Evolutionary conservation across 2,113 vertebrate genomes (phyloP), one percentile per base, ranked within the genome.

Genomic region (Forbesichthys agassizii): DNA sequence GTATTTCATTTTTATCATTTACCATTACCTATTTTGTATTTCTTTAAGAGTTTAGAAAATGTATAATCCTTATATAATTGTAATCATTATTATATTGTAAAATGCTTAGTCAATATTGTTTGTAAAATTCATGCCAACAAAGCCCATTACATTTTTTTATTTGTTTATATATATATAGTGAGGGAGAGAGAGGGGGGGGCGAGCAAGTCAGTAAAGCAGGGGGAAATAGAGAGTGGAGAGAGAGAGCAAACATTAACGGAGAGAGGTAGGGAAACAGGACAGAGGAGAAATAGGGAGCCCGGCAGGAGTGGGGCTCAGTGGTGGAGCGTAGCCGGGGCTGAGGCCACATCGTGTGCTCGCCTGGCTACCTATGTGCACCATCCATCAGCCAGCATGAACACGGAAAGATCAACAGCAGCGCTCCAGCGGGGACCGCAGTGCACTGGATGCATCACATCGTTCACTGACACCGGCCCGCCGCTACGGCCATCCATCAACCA

Each of bases 361-460:
- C 82, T 91, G 79, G 86, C 80, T 88, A 79, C 71, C 77, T 64
- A 71, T 52, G 77, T 33, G 47, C 60, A 46, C 80, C 79, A 88
- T 90, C 77, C 84, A 82, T 90, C 90, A 89, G 78, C 58, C 1
- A 79, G 64, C 61, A 83, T 27, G 83, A 88, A 86, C 75, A 81
- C 84, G 77, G 83, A 84, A 87, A 86, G 75, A 81, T 82, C 76
- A 89, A 89, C 86, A 88, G 71, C 81, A 83, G 79, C 18, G 82
- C 64, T 69, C 77, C 85, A 78, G 60, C 77, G 64, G 83, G 71
- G 84, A 85, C 75, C 76, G 65, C 67, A 81, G 72, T 73, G 67
- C 67, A 69, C 68, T 11, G 14, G 33, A 66, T 60, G 36, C 68
- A 60, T 75, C 67, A 13, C 72, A 87, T 86, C 69, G 56, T 57